Conservation (phyloP, 2,113 vertebrate species). For the Sinocyclocheilus anophthalmus region DNA sequence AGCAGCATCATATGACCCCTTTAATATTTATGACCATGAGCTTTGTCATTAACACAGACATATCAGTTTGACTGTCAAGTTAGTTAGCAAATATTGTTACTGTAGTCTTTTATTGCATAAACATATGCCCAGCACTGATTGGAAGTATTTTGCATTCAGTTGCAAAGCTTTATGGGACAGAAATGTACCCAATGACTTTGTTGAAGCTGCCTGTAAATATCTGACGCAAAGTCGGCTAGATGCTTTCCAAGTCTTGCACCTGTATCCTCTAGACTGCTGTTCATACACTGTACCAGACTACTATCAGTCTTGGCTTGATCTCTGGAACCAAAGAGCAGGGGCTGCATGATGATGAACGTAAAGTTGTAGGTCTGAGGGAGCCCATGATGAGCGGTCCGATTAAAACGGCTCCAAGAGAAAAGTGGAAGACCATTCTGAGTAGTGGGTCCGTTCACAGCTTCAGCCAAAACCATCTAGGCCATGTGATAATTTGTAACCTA, state of each 20-base stretch:
- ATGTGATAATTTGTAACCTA: constrained; percentile 85
- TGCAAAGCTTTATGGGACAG: neutral
- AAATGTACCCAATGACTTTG: neutral
- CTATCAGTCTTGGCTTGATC: neutral
- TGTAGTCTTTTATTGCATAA: neutral
- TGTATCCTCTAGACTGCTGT: constrained; percentile 1
- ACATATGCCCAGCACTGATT: neutral
- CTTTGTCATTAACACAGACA: neutral
- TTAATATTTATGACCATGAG: neutral
- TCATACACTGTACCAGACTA: neutral
- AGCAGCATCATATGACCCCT: no score
- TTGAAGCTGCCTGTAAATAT: neutral
- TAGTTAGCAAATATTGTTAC: neutral
- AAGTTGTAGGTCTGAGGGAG: constrained; percentile 83
- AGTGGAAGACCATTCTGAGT: constrained; percentile 80
- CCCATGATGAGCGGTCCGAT: constrained; percentile 79
- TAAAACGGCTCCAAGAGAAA: constrained; percentile 84
- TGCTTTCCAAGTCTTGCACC: neutral
- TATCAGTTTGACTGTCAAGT: neutral
- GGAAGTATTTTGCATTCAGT: neutral
- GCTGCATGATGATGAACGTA: constrained; percentile 80
- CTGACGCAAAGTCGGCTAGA: neutral
- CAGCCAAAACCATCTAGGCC: constrained; percentile 75
- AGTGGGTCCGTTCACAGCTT: constrained; percentile 84
- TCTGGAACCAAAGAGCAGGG: constrained; percentile 63